Evolutionary conservation across 2,888 invertebrate species (phyloP).

Genomic region (Tenthredo amoena): DNA sequence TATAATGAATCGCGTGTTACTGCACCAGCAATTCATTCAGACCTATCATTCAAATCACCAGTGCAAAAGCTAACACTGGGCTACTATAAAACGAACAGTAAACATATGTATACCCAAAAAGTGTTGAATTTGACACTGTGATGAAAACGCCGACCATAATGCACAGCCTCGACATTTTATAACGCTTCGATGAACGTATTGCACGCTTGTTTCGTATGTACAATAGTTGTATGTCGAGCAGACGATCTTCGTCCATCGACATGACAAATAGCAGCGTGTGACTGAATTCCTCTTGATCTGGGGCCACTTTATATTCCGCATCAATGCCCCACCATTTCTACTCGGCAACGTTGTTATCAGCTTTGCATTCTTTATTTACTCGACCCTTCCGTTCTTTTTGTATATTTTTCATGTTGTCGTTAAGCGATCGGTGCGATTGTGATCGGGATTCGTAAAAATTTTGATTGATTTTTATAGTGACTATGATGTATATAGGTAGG

Average conservation of each 20-base stretch:
- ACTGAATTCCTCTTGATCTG: conserved; percentile 72
- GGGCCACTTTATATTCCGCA: conserved; percentile 71
- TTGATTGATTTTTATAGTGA: background rate
- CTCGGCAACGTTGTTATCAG: conserved; percentile 46
- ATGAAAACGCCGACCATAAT: background rate
- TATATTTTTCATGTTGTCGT: background rate
- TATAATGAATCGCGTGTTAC: background rate
- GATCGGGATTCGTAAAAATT: background rate
- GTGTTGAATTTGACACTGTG: conserved; percentile 20
- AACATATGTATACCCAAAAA: conserved; percentile 35
- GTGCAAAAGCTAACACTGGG: background rate
- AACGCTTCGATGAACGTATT: background rate
- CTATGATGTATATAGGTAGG: background rate
- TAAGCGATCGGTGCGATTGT: background rate
- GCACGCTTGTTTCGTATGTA: background rate
- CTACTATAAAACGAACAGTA: conserved; percentile 24
- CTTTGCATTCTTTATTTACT: conserved; percentile 45
- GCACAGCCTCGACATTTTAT: conserved; percentile 4
- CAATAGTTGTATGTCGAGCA: background rate
- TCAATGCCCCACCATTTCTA: conserved; percentile 56
- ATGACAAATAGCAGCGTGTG: conserved; percentile 57
- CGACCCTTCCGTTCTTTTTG: conserved; percentile 9
- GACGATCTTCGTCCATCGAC: conserved; percentile 33
- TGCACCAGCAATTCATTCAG: background rate
- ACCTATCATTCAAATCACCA: background rate